Conservation (phyloP, 2,888 invertebrate species). For the Dynastes tityus region DNA sequence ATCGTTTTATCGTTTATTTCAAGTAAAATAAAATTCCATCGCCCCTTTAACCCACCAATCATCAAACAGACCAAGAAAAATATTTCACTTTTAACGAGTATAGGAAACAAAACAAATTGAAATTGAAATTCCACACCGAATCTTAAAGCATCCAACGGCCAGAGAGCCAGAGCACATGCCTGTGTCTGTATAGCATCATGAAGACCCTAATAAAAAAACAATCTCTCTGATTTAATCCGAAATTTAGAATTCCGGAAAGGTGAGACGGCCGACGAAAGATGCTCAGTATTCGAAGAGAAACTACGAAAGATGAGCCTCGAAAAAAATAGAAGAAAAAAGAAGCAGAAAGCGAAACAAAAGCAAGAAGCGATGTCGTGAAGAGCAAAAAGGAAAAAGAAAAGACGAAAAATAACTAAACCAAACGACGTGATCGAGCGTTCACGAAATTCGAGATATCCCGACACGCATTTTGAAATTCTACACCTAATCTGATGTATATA, state of each 20-base stretch:
- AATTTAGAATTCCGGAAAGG: conserved; percentile 50
- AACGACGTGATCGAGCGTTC: conserved; percentile 17
- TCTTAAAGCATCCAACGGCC: neutral
- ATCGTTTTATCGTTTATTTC: too few species aligned
- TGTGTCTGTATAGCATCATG: neutral
- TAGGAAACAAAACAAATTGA: conserved; percentile 21
- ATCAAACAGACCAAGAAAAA: neutral
- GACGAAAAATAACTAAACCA: conserved; percentile 24
- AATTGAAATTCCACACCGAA: conserved; percentile 25
- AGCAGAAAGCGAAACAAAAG: conserved; percentile 23
- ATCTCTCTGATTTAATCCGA: conserved; percentile 40
- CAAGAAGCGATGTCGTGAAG: conserved; percentile 9
- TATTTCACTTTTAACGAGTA: conserved; percentile 18
- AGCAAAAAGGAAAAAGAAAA: conserved; percentile 20
- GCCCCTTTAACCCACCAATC: conserved; percentile 13
- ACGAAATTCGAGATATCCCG: conserved; percentile 45
- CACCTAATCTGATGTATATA: conserved; percentile 51
- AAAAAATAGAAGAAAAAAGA: neutral
- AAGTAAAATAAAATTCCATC: neutral
- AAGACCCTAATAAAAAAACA: too few species aligned
- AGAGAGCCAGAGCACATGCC: neutral
- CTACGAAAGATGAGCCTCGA: neutral
- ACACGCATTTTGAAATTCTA: conserved; percentile 52
- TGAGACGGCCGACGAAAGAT: conserved; percentile 45
- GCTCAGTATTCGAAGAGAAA: conserved; percentile 12